These are phyloP conservation scores for Cepphus grylle DNA, from an alignment of 2,113 vertebrate species.

Conservation along the genomic window DNA sequence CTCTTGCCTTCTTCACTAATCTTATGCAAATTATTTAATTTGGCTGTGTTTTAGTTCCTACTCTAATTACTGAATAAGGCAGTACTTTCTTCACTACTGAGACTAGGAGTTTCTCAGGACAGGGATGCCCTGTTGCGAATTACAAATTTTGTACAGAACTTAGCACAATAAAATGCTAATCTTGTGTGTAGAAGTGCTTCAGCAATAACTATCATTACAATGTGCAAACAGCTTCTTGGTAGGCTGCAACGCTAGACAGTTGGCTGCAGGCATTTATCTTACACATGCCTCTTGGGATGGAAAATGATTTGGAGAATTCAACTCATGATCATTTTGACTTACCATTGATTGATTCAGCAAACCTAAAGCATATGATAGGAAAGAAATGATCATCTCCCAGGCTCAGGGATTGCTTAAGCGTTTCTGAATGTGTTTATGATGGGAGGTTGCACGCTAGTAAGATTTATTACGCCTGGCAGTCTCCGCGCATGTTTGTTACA, in stretches of 20 bases:
- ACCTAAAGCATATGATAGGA: slow-evolving; percentile 10
- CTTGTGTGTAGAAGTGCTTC: neutral
- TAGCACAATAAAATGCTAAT: neutral
- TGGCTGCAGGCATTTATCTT: neutral
- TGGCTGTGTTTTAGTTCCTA: neutral
- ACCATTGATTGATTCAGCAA: neutral
- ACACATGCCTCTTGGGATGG: neutral
- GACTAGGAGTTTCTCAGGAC: neutral
- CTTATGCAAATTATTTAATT: neutral
- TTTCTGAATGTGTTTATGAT: slow-evolving; percentile 57
- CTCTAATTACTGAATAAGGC: neutral
- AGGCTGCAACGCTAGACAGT: neutral
- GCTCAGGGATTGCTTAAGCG: slow-evolving; percentile 36
- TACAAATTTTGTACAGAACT: neutral
- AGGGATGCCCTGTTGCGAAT: neutral
- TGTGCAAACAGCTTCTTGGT: slow-evolving; percentile 24
- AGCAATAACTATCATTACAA: neutral
- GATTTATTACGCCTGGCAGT: slow-evolving; percentile 64
- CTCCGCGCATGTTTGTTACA: neutral
- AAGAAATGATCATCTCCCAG: slow-evolving; percentile 28
- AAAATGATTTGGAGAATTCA: neutral
- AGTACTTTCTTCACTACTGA: neutral
- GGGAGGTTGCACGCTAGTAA: slow-evolving; percentile 7
- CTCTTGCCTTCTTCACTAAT: neutral
- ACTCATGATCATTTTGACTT: neutral